Evolutionary conservation across 2,888 invertebrate species (phyloP).

Genomic region (Eurytoma adleriae): DNA sequence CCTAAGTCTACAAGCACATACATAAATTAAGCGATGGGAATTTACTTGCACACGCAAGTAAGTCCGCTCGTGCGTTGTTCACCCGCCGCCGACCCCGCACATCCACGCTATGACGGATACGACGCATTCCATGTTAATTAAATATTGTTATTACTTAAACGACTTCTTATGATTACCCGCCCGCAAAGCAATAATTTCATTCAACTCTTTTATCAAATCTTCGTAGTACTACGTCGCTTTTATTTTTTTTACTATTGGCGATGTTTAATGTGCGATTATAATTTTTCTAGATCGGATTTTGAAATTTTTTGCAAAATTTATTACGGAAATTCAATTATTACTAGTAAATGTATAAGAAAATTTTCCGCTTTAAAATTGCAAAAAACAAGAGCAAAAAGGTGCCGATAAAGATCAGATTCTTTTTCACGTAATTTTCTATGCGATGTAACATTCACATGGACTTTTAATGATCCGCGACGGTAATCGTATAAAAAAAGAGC

Average conservation of each 20-base stretch:
- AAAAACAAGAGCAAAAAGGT: too few relatives aligned
- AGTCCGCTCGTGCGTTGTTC: conserved; percentile 38
- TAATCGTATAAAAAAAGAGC: conserved; percentile 4
- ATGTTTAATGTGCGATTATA: neutral
- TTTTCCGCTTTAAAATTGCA: too few relatives aligned
- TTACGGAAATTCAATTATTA: too few relatives aligned
- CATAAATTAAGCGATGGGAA: conserved; percentile 73
- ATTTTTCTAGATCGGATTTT: too few relatives aligned
- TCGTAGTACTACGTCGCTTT: neutral
- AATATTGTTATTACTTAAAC: conserved; percentile 60
- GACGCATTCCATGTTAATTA: conserved; percentile 55
- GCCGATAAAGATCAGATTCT: too few relatives aligned
- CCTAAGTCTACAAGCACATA: conserved; percentile 52
- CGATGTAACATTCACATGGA: too few relatives aligned
- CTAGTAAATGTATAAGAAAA: too few relatives aligned
- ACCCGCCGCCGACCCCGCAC: neutral
- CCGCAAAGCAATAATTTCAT: conserved; percentile 35
- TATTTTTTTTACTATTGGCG: conserved; percentile 17
- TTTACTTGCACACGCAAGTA: conserved; percentile 57
- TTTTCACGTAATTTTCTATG: too few relatives aligned
- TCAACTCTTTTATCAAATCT: conserved; percentile 27
- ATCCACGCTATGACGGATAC: conserved; percentile 52
- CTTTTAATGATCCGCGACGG: neutral
- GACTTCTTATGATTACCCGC: conserved; percentile 45
- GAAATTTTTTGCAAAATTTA: too few relatives aligned